These are phyloP conservation scores for Philopedon plagiatum DNA, from an alignment of 2,888 invertebrate genomes.

Conservation along the genomic window DNA sequence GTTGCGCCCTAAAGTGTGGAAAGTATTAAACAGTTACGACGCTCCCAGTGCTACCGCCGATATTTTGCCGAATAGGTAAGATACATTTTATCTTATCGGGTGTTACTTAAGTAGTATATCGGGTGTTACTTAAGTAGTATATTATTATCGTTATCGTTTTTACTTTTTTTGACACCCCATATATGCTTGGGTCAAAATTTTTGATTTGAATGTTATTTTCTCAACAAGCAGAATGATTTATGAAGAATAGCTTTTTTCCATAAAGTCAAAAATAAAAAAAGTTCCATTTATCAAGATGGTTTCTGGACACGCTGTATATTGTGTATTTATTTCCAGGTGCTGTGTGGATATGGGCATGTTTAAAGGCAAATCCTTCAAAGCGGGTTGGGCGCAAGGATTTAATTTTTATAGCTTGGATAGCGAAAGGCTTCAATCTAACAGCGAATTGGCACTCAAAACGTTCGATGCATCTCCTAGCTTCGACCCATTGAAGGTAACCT, in stretches of 20 bases:
- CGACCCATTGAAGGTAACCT: slow-evolving; percentile 47
- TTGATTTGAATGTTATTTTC: no score
- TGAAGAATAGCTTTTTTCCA: no score
- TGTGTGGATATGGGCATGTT: slow-evolving; percentile 74
- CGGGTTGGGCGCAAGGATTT: slow-evolving; percentile 82
- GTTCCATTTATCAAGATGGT: no score
- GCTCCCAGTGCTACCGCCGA: slow-evolving; percentile 6
- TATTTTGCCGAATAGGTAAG: slow-evolving; percentile 52
- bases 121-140: no score
- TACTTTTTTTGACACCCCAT: no score
- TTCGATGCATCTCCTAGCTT: slow-evolving; percentile 38
- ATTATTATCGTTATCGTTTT: no score
- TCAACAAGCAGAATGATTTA: no score
- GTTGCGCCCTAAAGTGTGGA: slow-evolving; percentile 55
- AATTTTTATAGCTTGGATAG: slow-evolving; percentile 63
- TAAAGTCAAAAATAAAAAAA: no score
- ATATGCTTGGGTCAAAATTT: no score
- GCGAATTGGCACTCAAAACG: slow-evolving; percentile 50
- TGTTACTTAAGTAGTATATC: no score
- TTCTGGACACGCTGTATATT: no score
- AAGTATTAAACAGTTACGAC: slow-evolving; percentile 54
- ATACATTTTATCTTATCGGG: no score
- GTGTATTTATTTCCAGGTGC: slow-evolving; percentile 53
- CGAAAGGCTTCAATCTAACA: slow-evolving; percentile 47
- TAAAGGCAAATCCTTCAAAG: slow-evolving; percentile 78